Conservation (phyloP, 1,140 invertebrate genomes). For the Lordiphosa collinella region DNA sequence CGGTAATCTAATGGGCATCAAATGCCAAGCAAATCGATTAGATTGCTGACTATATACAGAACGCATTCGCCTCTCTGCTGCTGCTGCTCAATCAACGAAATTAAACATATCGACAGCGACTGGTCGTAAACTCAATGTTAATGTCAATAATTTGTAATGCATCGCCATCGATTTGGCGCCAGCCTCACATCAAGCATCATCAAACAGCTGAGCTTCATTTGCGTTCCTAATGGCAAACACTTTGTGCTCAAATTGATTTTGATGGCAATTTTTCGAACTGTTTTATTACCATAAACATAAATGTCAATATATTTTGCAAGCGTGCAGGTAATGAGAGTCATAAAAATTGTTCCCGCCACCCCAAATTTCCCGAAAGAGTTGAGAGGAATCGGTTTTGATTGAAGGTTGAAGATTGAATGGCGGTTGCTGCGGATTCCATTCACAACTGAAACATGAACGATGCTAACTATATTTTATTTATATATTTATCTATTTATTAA, state of each 20-base stretch:
- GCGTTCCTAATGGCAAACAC: constrained; percentile 41
- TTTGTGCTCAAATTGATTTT: constrained; percentile 62
- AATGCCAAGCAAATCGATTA: constrained; percentile 64
- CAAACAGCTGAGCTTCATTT: constrained; percentile 9
- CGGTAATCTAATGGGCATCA: constrained; percentile 49
- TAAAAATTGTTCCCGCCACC: constrained; percentile 1
- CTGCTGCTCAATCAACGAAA: constrained; percentile 42
- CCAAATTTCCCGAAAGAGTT: neutral
- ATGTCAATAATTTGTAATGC: constrained; percentile 70
- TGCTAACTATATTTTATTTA: too few species aligned
- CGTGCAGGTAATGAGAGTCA: constrained; percentile 10
- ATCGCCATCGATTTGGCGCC: constrained; percentile 30
- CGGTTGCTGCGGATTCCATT: too few species aligned
- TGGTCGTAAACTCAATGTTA: constrained; percentile 44
- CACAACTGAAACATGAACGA: too few species aligned
- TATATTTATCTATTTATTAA: too few species aligned
- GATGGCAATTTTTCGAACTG: constrained; percentile 39
- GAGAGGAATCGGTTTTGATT: too few species aligned
- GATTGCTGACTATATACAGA: constrained; percentile 48
- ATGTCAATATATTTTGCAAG: constrained; percentile 21
- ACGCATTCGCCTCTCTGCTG: neutral
- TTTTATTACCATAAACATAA: constrained; percentile 41
- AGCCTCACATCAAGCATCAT: constrained; percentile 8
- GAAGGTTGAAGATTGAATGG: too few species aligned
- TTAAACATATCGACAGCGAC: constrained; percentile 36